Percentiles rank a stretch among this genome's conserved stretches.
These are phyloP conservation scores for Limosa lapponica DNA, from an alignment of 2,797 vertebrate species.

Conservation along the genomic window DNA sequence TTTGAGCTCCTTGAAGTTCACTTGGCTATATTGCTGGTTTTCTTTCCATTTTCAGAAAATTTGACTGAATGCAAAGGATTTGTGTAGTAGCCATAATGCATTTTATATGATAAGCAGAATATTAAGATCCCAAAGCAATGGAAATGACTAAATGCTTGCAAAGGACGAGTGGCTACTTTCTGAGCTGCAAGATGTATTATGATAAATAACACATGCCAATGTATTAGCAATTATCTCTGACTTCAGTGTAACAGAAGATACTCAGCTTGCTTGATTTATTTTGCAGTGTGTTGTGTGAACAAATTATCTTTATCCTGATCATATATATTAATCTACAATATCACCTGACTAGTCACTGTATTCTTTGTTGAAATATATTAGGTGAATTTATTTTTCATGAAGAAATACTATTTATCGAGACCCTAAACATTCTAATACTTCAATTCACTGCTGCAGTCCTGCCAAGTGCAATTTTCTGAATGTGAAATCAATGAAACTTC, in stretches of 20 bases:
- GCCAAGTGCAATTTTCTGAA: neutral
- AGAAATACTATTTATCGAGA: conserved; percentile 7
- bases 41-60: neutral
- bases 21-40: neutral
- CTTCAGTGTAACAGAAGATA: neutral
- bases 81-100: conserved; percentile 13
- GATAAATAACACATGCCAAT: neutral
- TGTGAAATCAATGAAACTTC: neutral
- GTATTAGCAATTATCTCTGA: neutral
- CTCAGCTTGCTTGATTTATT: neutral
- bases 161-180: conserved; percentile 8
- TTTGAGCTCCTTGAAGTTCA: neutral
- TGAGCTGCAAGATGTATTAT: neutral
- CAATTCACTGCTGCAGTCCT: neutral
- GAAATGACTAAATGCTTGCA: conserved; percentile 26
- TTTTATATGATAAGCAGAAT: neutral
- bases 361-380: neutral
- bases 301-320: neutral
- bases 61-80: conserved; percentile 36
- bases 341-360: neutral
- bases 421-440: neutral
- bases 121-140: neutral
- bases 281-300: neutral
- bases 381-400: neutral
- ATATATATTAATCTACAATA: neutral